These are phyloP conservation scores for Hemithea aestivaria DNA, from an alignment of 2,888 invertebrate genomes.

Conservation along the genomic window DNA sequence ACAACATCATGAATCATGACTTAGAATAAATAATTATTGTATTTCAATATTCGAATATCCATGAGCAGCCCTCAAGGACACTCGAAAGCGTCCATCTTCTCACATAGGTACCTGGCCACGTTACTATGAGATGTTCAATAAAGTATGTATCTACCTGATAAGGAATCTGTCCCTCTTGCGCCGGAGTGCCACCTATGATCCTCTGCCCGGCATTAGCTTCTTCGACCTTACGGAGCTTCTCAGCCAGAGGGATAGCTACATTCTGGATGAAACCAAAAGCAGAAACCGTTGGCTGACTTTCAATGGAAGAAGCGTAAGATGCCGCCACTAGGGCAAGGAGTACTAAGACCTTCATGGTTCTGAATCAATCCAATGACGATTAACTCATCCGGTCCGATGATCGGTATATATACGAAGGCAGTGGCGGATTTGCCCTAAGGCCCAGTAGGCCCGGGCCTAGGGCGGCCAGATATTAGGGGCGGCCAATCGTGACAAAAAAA, in stretches of 20 bases:
- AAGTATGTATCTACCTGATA: slow-evolving; percentile 31
- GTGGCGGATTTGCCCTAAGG: too few relatives aligned
- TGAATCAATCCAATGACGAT: not conserved
- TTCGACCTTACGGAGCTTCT: slow-evolving; percentile 17
- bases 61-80: too few relatives aligned
- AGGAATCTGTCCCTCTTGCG: slow-evolving; percentile 22
- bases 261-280: slow-evolving; percentile 12
- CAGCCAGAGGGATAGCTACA: slow-evolving; percentile 14
- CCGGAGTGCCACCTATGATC: slow-evolving; percentile 30
- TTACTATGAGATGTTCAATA: too few relatives aligned
- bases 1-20: too few relatives aligned
- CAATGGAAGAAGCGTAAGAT: slow-evolving; percentile 5
- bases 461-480: too few relatives aligned
- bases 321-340: slow-evolving; percentile 14
- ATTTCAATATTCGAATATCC: too few relatives aligned
- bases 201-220: slow-evolving; percentile 18
- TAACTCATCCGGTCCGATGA: not conserved
- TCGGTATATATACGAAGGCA: slow-evolving; percentile 3
- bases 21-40: too few relatives aligned
- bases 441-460: too few relatives aligned
- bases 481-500: too few relatives aligned
- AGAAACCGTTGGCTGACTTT: not conserved
- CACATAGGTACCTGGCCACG: too few relatives aligned
- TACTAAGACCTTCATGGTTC: slow-evolving; percentile 18
- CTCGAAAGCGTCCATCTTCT: too few relatives aligned